Evolutionary conservation across 2,888 invertebrate genomes (phyloP), one percentile per base, ranked within the genome.

Genomic region (Amiota mariae): DNA sequence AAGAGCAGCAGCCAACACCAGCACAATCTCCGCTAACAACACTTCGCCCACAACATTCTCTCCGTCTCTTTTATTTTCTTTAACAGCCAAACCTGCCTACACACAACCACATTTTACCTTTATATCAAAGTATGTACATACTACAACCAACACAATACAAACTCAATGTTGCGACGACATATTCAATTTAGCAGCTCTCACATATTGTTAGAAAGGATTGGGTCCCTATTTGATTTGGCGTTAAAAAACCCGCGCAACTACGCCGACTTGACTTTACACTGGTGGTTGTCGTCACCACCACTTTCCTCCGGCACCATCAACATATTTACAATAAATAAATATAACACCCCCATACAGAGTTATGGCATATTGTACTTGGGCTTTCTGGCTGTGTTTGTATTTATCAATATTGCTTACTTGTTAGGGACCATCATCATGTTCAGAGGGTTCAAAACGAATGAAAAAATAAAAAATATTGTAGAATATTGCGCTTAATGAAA

Each of bases 401-500:
- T 36, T 36, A 36, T 36, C 2, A 36, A 36, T 36, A 36, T 36
- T 36, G 36, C 36, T 36, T 36, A 36, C 36, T 36, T 36, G 36
- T 36, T 36, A 36, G 36, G 36, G 36, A 36, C 36, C 36, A 24
- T 6, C 36, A 36, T 36, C 36, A 36, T 36, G 36, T 36, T 36
- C 36, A 2, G 36, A 36, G 36, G 6, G 8, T 36, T 36, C 0
- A 36, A 36, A 36, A 36, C 8, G 36, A 36, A 36, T 6, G 36
- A 36, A 36, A 36, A 36, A 4, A 36, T 36, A 6, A 6, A 6
- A 36, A 36, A 36, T 36, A 36, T 36, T 36, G 36, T 36, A 36
- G 36, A 36, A 36, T 6, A 0, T 4, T 12, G 80, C 85, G 82
- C 85, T 81, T 83, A 83, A 82, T 82, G 80, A 84, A 85, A 82